Percentiles rank a stretch among this genome's conserved stretches.
These are phyloP conservation scores for Imbricaverruca yamaguchii DNA, from an alignment of 2,888 invertebrate species.

Conservation along the genomic window DNA sequence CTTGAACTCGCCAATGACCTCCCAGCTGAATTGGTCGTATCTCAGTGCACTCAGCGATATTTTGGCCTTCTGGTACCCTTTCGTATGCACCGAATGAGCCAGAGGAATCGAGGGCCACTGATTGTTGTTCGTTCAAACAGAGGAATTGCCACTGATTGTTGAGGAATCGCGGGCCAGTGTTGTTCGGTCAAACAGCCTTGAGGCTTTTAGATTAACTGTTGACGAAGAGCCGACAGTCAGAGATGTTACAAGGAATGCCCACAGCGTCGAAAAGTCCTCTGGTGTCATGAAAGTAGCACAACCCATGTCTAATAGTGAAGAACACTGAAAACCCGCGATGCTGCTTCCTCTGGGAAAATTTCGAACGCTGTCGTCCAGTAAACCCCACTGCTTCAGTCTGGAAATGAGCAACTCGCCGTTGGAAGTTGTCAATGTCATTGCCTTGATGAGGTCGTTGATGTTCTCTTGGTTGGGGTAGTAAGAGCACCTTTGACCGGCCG, in stretches of 20 bases:
- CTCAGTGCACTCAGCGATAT: constrained; percentile 29
- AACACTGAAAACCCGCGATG: not conserved
- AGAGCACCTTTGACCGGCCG: not conserved
- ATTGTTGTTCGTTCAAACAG: constrained; percentile 34
- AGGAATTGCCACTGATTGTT: no score
- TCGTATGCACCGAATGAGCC: constrained; percentile 36
- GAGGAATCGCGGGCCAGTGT: constrained; percentile 37
- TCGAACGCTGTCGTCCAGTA: not conserved
- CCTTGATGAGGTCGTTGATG: not conserved
- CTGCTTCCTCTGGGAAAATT: not conserved
- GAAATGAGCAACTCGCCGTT: no score
- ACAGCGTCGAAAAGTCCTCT: not conserved
- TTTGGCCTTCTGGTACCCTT: constrained; percentile 37
- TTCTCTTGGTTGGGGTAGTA: constrained; percentile 20
- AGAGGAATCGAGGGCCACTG: constrained; percentile 37
- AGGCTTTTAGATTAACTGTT: constrained; percentile 20
- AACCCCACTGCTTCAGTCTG: no score
- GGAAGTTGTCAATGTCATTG: no score
- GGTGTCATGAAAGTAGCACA: not conserved
- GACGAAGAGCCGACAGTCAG: no score
- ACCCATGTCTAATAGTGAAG: constrained; percentile 12
- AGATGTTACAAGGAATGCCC: no score
- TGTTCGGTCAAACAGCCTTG: constrained; percentile 33
- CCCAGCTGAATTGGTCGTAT: constrained; percentile 32
- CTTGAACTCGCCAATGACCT: constrained; percentile 36